phyloP scores from a whole-genome alignment of 2,888 invertebrate genomes.

The Meta bourneti region DNA sequence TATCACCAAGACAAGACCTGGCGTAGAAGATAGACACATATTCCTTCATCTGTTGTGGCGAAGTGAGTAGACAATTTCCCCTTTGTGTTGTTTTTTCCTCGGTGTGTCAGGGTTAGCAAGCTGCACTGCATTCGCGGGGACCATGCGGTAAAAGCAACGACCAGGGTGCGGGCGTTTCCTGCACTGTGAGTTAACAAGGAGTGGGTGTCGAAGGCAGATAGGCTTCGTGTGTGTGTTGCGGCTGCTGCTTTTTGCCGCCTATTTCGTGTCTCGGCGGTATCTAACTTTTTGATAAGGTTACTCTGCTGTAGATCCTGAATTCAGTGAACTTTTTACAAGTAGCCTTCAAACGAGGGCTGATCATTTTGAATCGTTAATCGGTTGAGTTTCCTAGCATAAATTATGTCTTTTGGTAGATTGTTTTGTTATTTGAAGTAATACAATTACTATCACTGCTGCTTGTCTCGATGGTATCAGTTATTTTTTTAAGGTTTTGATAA shows the following conservation, averaged over 20 bases:
- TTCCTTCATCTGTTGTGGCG: neutral
- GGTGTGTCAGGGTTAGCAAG: constrained; percentile 38
- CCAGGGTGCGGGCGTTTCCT: constrained; percentile 62
- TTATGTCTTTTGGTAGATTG: no score
- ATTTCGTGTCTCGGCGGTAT: neutral
- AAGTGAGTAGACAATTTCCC: neutral
- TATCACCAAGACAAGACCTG: neutral
- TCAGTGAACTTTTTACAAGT: no score
- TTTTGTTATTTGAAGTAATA: no score
- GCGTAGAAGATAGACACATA: no score
- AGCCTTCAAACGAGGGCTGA: no score
- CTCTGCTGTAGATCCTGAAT: no score
- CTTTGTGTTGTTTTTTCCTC: neutral
- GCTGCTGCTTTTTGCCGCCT: neutral
- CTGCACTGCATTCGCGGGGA: constrained; percentile 57
- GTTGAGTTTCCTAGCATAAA: no score
- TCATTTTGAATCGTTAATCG: no score
- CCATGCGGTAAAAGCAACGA: constrained; percentile 69
- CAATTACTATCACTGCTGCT: no score
- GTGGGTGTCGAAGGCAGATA: neutral
- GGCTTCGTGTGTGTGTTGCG: neutral
- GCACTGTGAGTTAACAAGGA: neutral
- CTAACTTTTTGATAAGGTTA: neutral
- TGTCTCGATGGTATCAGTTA: no score
- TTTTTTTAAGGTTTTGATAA: no score